These are phyloP conservation scores for Otis tarda DNA, from an alignment of 2,113 vertebrate genomes.

Conservation along the genomic window DNA sequence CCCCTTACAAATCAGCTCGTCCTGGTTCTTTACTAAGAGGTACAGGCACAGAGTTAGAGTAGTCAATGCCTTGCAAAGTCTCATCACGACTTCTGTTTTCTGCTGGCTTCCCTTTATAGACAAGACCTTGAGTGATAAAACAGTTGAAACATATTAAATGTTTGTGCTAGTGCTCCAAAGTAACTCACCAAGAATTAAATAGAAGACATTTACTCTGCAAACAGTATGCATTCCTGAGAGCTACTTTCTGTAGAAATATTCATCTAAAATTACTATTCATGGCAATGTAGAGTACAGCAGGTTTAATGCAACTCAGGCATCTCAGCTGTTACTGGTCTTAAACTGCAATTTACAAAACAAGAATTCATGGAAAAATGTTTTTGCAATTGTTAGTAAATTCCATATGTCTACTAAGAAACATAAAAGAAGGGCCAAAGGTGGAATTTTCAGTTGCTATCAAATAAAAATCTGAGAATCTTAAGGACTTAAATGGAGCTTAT, in stretches of 20 bases:
- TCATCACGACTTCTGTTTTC: neutral
- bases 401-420: neutral
- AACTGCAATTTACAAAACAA: neutral
- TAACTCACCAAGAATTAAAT: neutral
- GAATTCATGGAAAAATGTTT: neutral
- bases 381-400: neutral
- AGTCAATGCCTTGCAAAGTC: neutral
- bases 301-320: neutral
- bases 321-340: neutral
- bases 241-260: neutral
- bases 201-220: neutral
- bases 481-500: neutral
- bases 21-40: neutral
- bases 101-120: neutral
- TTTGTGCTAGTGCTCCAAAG: neutral
- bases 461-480: neutral
- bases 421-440: neutral
- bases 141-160: neutral
- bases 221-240: neutral
- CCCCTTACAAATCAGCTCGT: neutral
- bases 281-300: neutral
- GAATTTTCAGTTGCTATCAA: neutral
- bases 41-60: neutral
- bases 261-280: neutral
- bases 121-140: neutral